Conservation (phyloP, 2,888 invertebrate species). For the Caenorhabditis sp. region DNA sequence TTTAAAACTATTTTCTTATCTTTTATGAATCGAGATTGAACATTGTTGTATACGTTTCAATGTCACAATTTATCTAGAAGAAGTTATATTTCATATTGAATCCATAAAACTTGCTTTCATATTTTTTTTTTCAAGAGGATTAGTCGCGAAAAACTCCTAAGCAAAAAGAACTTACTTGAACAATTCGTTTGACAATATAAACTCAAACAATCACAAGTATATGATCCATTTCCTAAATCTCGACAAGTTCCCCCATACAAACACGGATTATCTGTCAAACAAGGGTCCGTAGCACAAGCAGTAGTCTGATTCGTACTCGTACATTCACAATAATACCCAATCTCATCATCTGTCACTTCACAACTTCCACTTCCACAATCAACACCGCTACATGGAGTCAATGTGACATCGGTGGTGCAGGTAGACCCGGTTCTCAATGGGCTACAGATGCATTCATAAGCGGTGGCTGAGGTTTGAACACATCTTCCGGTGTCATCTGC, state of each 20-base stretch:
- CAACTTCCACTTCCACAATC: constrained; percentile 36
- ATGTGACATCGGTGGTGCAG: constrained; percentile 12
- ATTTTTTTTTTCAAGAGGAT: no score
- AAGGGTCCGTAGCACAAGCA: constrained; percentile 14
- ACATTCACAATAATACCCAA: constrained; percentile 35
- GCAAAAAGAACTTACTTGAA: constrained; percentile 16
- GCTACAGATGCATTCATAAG: constrained; percentile 23
- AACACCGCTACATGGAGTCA: constrained; percentile 22
- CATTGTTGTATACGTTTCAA: no score
- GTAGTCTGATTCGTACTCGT: constrained; percentile 27
- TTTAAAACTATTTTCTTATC: no score
- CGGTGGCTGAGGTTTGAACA: constrained; percentile 28
- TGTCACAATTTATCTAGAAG: no score
- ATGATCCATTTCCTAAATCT: constrained; percentile 27
- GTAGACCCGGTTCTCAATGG: constrained; percentile 20
- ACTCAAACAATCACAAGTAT: constrained; percentile 27
- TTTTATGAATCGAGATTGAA: no score
- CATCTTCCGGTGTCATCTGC: constrained; percentile 25
- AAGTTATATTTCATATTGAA: no score
- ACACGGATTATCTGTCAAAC: constrained; percentile 23
- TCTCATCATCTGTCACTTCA: constrained; percentile 33
- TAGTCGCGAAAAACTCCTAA: no score
- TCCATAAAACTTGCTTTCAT: no score
- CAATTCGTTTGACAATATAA: constrained; percentile 27
- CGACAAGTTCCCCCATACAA: constrained; percentile 38